Evolutionary conservation across 2,888 invertebrate genomes (phyloP), one percentile per base, ranked within the genome.

Genomic region (Morpho deidamia): DNA sequence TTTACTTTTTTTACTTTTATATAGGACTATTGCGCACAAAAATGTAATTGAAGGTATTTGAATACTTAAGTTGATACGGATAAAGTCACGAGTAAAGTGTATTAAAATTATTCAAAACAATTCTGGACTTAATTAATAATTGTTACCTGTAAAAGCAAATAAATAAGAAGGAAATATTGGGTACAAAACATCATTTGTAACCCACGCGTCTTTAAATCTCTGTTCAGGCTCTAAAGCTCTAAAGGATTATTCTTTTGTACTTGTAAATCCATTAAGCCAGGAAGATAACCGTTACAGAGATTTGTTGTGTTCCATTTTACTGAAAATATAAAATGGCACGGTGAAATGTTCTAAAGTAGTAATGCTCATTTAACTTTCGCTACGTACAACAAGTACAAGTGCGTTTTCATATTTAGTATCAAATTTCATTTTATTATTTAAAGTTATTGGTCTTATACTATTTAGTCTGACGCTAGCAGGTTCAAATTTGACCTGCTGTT

Each of bases 211-310:
- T 40, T 48, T 41, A 48, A 48, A 49, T 48, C 50, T 44, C 49
- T 45, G 41, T 50, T 44, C 53, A 48, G 47, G 52, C 45, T 53
- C 52, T 49, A 37, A 34, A 49, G 49, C 42, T 49, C 35, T 49
- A 46, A 53, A 53, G 56, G 56, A 53, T 59, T 56, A 56, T 59
- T 56, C 58, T 58, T 56, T 51, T 47, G 56, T 46, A 50, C 58
- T 52, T 53, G 53, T 56, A 53, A 59, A 59, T 56, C 58, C 56
- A 53, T 56, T 56, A 47, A 53, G 58, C 58, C 47, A 50, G 50
- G 46, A 47, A 59, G 58, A 59, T 49, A 49, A 42, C 56, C 46
- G 58, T 46, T 43, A 46, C 49, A n/a, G 40, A 50, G 56, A 51
- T 59, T 56, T 50, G 53, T 53, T 50, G 50, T 53, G 56, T 46